Base-by-base conservation (phyloP, 2,797 vertebrate genomes). In the Pangasius macronema region DNA sequence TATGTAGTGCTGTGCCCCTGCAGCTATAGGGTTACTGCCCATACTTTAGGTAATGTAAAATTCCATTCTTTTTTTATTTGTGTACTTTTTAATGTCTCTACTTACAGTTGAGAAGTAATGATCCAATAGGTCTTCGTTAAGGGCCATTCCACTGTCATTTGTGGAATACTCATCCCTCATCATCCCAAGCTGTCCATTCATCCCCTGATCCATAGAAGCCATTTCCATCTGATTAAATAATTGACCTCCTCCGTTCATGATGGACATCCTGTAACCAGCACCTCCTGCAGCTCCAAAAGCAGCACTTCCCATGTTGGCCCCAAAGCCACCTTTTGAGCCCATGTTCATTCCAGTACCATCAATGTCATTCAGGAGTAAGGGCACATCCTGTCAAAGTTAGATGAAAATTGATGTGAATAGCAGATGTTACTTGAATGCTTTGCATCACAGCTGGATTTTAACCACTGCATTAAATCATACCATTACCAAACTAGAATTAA, bases 91-190 rank as follows among this genome's bases (percentile, higher is more conserved):
- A n/a, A 30, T 33, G 24, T 61, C 9, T 84, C 42, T n/a, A 86
- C 92, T 92, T 80, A 96, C 96, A 93, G 94, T 86, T 82, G 53
- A 61, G 86, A 95, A 96, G 89, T 95, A 96, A 0, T 91, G 22
- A 72, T 4, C 7, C 82, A 96, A 89, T 81, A 91, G 89, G 49
- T 83, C 18, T 5, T 93, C 88, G 61, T 94, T 72, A 3, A 95
- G 85, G 3, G 93, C 94, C 13, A 96, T 92, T 75, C 90, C 91
- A 3, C 92, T 91, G 83, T 88, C 91, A 46, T 86, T 39, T 1
- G 67, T 67, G 9, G 27, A 65, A 77, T 13, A 89, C 83, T 27
- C 53, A 46, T 91, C 89, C 88, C 87, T 84, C 84, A 51, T 49
- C 3, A 89, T 89, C 22, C 83, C 92, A n/a, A 80, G 51, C 22